A percentile compares a stretch with the other conserved stretches of the same genome.
phyloP scores from a whole-genome alignment of 1,140 invertebrate species.

The Babylonia areolata region DNA sequence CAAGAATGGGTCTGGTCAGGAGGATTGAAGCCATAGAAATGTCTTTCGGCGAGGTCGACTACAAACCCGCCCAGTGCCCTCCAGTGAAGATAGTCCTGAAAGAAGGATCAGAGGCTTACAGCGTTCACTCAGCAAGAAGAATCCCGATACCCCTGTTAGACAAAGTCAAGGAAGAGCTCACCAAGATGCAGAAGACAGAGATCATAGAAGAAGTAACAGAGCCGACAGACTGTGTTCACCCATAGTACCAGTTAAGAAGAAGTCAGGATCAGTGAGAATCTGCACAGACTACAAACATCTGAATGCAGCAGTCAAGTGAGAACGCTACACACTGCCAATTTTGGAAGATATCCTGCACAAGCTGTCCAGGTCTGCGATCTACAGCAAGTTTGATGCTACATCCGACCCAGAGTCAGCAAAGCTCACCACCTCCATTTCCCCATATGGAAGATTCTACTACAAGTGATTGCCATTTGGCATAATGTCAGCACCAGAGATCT shows the following conservation, averaged over 20 bases:
- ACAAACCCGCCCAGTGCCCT: too few species aligned
- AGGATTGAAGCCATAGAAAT: background rate
- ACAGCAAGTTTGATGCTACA: constrained; percentile 27
- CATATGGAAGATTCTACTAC: constrained; percentile 49
- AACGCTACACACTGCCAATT: background rate
- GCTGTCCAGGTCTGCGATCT: background rate
- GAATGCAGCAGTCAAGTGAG: background rate
- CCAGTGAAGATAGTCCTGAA: background rate
- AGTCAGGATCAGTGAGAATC: constrained; percentile 22
- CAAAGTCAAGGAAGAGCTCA: constrained; percentile 42
- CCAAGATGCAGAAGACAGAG: constrained; percentile 33
- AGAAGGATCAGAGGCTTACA: constrained; percentile 28
- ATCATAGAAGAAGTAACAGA: constrained; percentile 43
- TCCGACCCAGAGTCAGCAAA: constrained; percentile 88
- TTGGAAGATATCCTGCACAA: background rate
- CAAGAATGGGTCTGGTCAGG: too few species aligned
- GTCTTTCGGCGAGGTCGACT: too few species aligned
- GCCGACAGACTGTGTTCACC: constrained; percentile 43
- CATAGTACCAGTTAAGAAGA: constrained; percentile 44
- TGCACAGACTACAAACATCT: constrained; percentile 19
- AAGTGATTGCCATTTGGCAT: constrained; percentile 48
- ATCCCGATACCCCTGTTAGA: constrained; percentile 10
- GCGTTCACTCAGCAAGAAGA: background rate
- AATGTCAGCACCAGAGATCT: constrained; percentile 45
- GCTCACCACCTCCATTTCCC: constrained; percentile 83